phyloP scores from a whole-genome alignment of 2,888 invertebrate species.

The Himalopsyche tibetana region DNA sequence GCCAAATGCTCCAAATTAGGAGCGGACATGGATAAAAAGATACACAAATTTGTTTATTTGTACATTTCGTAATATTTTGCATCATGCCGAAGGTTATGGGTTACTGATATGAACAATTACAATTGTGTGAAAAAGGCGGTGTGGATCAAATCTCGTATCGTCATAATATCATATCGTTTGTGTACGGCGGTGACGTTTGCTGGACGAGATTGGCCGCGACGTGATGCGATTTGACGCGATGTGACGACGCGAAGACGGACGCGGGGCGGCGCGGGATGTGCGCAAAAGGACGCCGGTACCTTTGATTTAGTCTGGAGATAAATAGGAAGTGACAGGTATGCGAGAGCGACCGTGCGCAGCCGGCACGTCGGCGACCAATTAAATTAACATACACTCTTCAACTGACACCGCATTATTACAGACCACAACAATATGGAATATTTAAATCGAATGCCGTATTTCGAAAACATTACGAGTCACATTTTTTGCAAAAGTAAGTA shows the following conservation, averaged over 20 bases:
- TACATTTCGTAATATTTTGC: no score
- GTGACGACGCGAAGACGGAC: slow-evolving; percentile 47
- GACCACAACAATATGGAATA: not conserved
- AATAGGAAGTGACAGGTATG: slow-evolving; percentile 48
- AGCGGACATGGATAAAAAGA: no score
- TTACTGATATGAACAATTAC: not conserved
- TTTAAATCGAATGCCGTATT: no score
- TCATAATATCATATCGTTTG: slow-evolving; percentile 46
- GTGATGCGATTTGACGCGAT: not conserved
- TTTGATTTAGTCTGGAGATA: slow-evolving; percentile 62
- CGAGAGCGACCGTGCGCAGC: slow-evolving; percentile 13
- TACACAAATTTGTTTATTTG: no score
- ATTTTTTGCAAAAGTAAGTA: no score
- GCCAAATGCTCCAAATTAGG: no score
- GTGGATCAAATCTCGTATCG: slow-evolving; percentile 55
- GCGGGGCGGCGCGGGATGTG: slow-evolving; percentile 15
- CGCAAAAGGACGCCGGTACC: slow-evolving; percentile 61
- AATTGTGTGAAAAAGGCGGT: slow-evolving; percentile 43
- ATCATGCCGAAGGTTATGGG: not conserved
- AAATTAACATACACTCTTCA: slow-evolving; percentile 2
- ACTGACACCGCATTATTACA: not conserved
- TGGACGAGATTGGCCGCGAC: not conserved
- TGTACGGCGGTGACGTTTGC: not conserved
- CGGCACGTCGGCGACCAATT: slow-evolving; percentile 21
- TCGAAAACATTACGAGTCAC: no score